Conservation (phyloP, 2,888 invertebrate genomes). For the Tiphia femorata region DNA sequence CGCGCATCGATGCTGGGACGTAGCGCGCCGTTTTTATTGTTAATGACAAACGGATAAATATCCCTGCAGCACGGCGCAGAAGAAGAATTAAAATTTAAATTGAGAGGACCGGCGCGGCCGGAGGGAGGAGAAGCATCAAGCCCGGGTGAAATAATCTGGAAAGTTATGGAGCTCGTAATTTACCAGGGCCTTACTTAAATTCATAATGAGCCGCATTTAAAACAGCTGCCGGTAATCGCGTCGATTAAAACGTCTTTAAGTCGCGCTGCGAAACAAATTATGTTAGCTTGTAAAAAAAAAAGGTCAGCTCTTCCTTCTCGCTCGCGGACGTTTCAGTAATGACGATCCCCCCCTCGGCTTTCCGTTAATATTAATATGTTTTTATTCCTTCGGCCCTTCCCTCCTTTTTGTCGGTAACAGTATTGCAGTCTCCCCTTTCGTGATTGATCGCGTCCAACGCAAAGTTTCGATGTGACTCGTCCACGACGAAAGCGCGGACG, state of each 20-base stretch:
- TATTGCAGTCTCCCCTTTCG: no score
- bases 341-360: slow-evolving; percentile 10
- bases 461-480: no score
- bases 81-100: slow-evolving; percentile 44
- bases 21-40: no score
- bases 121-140: no score
- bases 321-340: slow-evolving; percentile 5
- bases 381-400: no score
- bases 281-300: background rate
- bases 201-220: slow-evolving; percentile 57
- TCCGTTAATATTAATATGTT: no score
- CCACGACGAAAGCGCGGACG: no score
- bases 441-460: no score
- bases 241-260: slow-evolving; percentile 58
- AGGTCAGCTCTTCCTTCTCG: background rate
- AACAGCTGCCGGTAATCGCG: slow-evolving; percentile 58
- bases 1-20: no score
- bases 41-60: no score
- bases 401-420: no score
- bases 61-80: background rate
- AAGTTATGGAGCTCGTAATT: slow-evolving; percentile 49
- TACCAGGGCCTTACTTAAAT: slow-evolving; percentile 49
- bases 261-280: slow-evolving; percentile 32
- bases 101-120: slow-evolving; percentile 42
- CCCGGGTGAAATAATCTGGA: slow-evolving; percentile 45